Evolutionary conservation across 2,797 vertebrate genomes (phyloP), one percentile per base, ranked within the genome.

Genomic region (Pantherophis alleghaniensis): DNA sequence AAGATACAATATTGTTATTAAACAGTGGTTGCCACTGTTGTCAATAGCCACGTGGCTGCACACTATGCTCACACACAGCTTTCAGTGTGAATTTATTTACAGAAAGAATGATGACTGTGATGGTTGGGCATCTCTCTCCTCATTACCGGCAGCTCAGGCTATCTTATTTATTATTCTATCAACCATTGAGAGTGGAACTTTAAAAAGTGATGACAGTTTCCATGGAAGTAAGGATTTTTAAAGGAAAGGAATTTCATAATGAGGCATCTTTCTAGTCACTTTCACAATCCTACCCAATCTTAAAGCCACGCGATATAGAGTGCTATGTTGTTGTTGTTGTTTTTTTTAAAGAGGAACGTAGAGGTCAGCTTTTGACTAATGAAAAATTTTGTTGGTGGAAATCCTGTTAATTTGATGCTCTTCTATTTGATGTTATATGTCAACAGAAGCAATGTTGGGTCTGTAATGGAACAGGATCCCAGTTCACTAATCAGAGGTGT

Each of bases 361-460:
- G 11, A 26, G 20, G 3, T 79, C 69, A 47, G 90, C 4, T 91
- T 55, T 87, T 87, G n/a, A 24, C n/a, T 28, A 87, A 56, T 2
- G 22, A 88, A 57, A 42, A 37, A 7, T 11, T 74, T 74, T 74
- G 16, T 74, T 74, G 66, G 53, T 55, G 4, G 10, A 88, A 69
- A 69, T 13, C n/a, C 42, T 10, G 20, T 56, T 57, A 12, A 69
- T 93, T n/a, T 69, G 60, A 87, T 26, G 4, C 32, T 37, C 18
- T 63, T 69, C 26, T 24, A 4, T 90, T 90, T 90, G 37, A 83
- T 60, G 51, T 92, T 83, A 57, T 51, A 53, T 69, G 28, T 89
- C n/a, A 92, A 90, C 53, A 93, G 89, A 24, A 90, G 47, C 89
- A n/a, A 12, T 93, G 92, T 7, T 14, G n/a, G 32, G 37, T 22